Base-by-base conservation (phyloP, 2,113 vertebrate species). In the Phodopus roborovskii region DNA sequence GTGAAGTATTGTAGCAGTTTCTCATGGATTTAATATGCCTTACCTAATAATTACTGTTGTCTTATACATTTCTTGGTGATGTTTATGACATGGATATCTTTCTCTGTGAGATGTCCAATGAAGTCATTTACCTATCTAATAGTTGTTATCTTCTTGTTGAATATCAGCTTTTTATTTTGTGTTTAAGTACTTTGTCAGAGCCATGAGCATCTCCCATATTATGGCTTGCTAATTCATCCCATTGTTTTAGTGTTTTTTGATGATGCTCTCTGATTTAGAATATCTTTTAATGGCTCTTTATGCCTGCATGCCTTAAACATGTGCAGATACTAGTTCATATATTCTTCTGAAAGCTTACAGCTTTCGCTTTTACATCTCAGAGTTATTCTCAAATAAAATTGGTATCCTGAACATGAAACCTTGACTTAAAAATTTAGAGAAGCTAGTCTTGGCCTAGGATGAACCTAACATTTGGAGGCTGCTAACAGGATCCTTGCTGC, bases 121-220 rank as follows among this genome's bases (percentile, higher is more conserved):
- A 79, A 84, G 74, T 78, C 48, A 77, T 68, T 74, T 94, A 56
- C 79, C 8, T 5, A 16, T 85, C 33, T 64, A n/a, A 74, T 90
- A 8, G 30, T 90, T 62, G 50, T 91, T 92, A 66, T n/a, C 64
- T 91, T 87, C 70, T 89, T 78, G 71, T 33, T 81, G 78, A 89
- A 60, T 89, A 22, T 16, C 13, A 48, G 30, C 73, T 90, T 36
- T 86, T 66, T 94, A n/a, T 68, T 85, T 50, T 85, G 24, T 39
- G n/a, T 86, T 90, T 64, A 82, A 56, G 58, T 81, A 17, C 50
- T 92, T 95, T 92, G 78, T 94, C 66, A 42, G 50, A 79, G 64
- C 79, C 68, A 12, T 92, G 73, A 92, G 50, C 58, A 70, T 81
- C 79, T 86, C 73, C 50, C 58, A 73, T 39, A 66, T 79, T 85